Percentiles rank a stretch among this genome's conserved stretches.
Conservation (phyloP, 2,113 vertebrate species). For the Cyphomyrus discorhynchus region DNA sequence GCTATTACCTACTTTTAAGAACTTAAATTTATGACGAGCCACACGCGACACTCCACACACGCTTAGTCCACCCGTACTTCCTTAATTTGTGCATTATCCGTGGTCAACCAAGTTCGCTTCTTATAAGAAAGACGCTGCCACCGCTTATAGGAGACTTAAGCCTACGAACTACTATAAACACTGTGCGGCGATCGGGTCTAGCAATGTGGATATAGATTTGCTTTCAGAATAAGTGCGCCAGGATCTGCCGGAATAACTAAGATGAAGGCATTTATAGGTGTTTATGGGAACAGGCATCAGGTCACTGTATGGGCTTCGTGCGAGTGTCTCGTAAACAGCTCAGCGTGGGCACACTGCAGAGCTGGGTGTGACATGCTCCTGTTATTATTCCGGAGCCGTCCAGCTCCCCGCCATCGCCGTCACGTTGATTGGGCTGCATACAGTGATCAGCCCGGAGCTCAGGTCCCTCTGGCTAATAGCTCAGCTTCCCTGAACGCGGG, state of each 20-base stretch:
- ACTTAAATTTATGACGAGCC: neutral
- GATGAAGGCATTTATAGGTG: neutral
- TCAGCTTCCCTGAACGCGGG: constrained; percentile 16
- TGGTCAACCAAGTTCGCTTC: neutral
- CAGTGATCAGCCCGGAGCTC: constrained; percentile 18
- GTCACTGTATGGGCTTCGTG: constrained; percentile 26
- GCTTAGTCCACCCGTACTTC: neutral
- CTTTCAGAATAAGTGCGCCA: neutral
- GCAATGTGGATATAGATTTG: neutral
- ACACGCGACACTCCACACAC: neutral
- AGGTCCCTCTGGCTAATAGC: constrained; percentile 23
- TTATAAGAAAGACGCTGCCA: neutral
- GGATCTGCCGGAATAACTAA: neutral
- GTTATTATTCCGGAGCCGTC: constrained; percentile 30
- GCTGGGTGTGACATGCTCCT: constrained; percentile 31
- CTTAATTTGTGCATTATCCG: neutral
- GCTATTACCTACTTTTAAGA: neutral
- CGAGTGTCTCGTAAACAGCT: constrained; percentile 36
- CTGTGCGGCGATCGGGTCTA: neutral
- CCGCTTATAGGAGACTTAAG: neutral
- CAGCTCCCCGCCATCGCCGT: constrained; percentile 18
- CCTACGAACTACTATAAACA: neutral
- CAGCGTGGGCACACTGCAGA: constrained; percentile 29
- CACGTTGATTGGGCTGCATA: constrained; percentile 20
- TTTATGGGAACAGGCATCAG: neutral